A percentile compares a stretch with the other conserved stretches of the same genome.
Evolutionary conservation across 2,113 vertebrate genomes (phyloP).

Genomic region (Zosterops borbonicus): DNA sequence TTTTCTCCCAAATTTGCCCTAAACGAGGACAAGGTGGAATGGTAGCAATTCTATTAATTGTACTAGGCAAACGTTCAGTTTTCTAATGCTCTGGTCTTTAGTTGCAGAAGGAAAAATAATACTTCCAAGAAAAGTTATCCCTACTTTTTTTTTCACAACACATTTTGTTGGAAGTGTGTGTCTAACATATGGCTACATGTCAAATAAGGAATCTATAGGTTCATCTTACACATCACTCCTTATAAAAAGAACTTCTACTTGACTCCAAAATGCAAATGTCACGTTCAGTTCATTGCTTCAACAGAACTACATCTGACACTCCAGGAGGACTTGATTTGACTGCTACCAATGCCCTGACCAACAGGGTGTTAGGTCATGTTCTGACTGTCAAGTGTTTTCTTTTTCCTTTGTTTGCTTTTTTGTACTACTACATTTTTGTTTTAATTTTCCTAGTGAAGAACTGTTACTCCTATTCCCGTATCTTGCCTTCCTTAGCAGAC

Average conservation of each 20-base stretch:
- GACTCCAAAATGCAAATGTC: background rate
- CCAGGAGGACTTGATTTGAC: background rate
- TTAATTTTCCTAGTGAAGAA: background rate
- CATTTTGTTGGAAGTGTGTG: background rate
- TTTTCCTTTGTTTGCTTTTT: background rate
- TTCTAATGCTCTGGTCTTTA: background rate
- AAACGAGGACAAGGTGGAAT: background rate
- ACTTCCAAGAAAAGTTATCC: background rate
- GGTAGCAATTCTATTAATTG: background rate
- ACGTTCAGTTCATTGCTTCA: background rate
- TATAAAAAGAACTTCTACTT: background rate
- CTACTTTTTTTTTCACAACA: background rate
- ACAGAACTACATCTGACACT: background rate
- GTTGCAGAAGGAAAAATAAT: background rate
- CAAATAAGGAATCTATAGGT: background rate
- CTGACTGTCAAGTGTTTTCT: background rate
- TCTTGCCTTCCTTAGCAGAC: background rate
- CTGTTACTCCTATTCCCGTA: background rate
- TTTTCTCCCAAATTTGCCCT: no score
- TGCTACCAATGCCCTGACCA: background rate
- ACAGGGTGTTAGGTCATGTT: background rate
- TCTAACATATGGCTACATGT: background rate
- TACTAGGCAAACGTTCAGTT: background rate
- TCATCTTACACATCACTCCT: background rate
- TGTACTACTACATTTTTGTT: background rate